phyloP scores from a whole-genome alignment of 2,797 vertebrate genomes.

The Chaetodon trifasciatus region DNA sequence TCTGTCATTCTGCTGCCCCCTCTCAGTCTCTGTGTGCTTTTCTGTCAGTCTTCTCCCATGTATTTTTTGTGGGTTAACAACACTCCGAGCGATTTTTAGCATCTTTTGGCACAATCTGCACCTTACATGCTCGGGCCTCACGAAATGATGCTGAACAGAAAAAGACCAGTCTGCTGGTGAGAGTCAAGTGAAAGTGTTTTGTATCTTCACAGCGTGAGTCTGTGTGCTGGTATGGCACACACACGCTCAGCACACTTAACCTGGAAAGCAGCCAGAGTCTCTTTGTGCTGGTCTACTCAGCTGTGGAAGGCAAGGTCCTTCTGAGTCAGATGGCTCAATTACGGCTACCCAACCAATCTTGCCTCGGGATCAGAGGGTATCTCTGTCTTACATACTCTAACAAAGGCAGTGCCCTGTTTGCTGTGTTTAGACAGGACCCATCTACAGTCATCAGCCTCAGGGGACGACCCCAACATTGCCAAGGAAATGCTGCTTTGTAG shows the following conservation, averaged over 20 bases:
- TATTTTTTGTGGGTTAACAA: constrained; percentile 43
- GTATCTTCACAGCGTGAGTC: constrained; percentile 55
- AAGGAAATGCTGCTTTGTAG: constrained; percentile 32
- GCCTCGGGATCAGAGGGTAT: constrained; percentile 55
- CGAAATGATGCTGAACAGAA: constrained; percentile 26
- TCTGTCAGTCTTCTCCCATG: constrained; percentile 12
- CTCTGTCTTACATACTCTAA: constrained; percentile 50
- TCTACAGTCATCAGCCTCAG: constrained; percentile 43
- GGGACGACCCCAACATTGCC: constrained; percentile 41
- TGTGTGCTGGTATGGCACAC: constrained; percentile 52
- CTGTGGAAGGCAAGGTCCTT: constrained; percentile 68
- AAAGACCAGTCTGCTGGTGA: constrained; percentile 31
- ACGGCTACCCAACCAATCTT: constrained; percentile 43
- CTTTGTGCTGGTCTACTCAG: constrained; percentile 76
- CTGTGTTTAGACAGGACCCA: constrained; percentile 62
- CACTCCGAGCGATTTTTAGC: constrained; percentile 32
- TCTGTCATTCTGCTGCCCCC: constrained; percentile 21
- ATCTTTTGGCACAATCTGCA: constrained; percentile 18
- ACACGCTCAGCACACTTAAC: constrained; percentile 58
- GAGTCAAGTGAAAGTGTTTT: constrained; percentile 58
- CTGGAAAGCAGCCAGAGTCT: constrained; percentile 71
- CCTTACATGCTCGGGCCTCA: neutral
- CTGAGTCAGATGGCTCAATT: constrained; percentile 75
- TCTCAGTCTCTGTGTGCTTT: constrained; percentile 13
- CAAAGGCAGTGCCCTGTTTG: constrained; percentile 37